phyloP scores from a whole-genome alignment of 2,888 invertebrate genomes.

The Amphiduros pacificus region DNA sequence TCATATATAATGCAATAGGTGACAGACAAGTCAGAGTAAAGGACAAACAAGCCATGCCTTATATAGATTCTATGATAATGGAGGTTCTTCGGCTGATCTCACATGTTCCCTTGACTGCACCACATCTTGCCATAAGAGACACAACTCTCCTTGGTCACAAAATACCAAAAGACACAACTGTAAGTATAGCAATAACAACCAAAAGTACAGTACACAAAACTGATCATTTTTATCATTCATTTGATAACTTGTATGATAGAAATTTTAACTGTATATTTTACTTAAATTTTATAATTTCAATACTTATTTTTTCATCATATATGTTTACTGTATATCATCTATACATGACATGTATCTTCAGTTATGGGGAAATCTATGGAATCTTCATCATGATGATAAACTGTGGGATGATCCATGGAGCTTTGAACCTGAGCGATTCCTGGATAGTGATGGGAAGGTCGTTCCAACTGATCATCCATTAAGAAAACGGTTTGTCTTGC shows the following conservation, averaged over 20 bases:
- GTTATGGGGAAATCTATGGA: not conserved
- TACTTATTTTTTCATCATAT: no score
- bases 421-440: not conserved
- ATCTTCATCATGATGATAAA: not conserved
- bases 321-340: no score
- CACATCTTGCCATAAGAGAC: not conserved
- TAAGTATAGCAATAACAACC: no score
- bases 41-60: not conserved
- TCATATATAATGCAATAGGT: not conserved
- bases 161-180: conserved; percentile 1
- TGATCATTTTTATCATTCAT: no score
- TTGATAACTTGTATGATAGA: no score
- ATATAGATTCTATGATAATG: not conserved
- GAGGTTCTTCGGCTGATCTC: not conserved
- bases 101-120: not conserved
- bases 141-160: not conserved
- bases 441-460: not conserved
- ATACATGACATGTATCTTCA: no score
- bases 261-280: no score
- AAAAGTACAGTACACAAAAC: no score
- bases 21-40: not conserved
- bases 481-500: not conserved
- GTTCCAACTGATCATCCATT: not conserved
- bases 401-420: not conserved
- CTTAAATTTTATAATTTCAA: no score